A percentile compares a stretch with the other conserved stretches of the same genome.
Conservation (phyloP, 2,888 invertebrate species). For the Xanthorhoe designata region DNA sequence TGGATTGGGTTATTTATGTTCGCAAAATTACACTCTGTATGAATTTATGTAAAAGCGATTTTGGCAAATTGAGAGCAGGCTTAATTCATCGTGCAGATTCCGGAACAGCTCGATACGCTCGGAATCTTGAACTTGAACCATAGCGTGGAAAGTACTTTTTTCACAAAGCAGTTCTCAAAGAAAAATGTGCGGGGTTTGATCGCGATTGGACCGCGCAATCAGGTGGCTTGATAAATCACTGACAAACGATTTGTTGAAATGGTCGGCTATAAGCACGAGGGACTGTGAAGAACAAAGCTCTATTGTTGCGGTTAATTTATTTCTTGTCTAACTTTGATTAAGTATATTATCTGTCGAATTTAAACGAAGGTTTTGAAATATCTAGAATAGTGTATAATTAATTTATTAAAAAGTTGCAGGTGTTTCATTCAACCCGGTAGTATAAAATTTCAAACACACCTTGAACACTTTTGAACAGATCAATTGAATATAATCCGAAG, state of each 20-base stretch:
- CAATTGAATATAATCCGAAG: slow-evolving; percentile 41
- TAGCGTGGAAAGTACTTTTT: slow-evolving; percentile 54
- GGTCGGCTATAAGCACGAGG: slow-evolving; percentile 19
- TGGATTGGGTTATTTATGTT: slow-evolving; percentile 24
- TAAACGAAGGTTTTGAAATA: neutral
- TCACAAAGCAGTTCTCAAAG: slow-evolving; percentile 51
- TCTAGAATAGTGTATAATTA: neutral
- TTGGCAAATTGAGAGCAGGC: slow-evolving; percentile 49
- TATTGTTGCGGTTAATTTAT: slow-evolving; percentile 8
- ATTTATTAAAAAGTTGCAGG: neutral
- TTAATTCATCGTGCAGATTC: slow-evolving; percentile 67
- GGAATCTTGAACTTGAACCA: slow-evolving; percentile 81
- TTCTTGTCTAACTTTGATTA: slow-evolving; percentile 11
- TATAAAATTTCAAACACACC: neutral
- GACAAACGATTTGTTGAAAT: slow-evolving; percentile 43
- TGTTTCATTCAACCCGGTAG: too few species aligned
- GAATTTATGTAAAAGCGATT: slow-evolving; percentile 42
- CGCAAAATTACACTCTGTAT: slow-evolving; percentile 28
- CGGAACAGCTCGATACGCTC: slow-evolving; percentile 74
- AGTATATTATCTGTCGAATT: neutral
- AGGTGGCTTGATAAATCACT: slow-evolving; percentile 45
- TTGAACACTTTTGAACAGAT: neutral
- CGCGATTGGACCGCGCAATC: slow-evolving; percentile 40
- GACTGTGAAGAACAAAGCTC: slow-evolving; percentile 20
- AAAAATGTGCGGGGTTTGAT: slow-evolving; percentile 51